Base-by-base conservation (phyloP, 2,888 invertebrate genomes). In the Drosophila tripunctata region DNA sequence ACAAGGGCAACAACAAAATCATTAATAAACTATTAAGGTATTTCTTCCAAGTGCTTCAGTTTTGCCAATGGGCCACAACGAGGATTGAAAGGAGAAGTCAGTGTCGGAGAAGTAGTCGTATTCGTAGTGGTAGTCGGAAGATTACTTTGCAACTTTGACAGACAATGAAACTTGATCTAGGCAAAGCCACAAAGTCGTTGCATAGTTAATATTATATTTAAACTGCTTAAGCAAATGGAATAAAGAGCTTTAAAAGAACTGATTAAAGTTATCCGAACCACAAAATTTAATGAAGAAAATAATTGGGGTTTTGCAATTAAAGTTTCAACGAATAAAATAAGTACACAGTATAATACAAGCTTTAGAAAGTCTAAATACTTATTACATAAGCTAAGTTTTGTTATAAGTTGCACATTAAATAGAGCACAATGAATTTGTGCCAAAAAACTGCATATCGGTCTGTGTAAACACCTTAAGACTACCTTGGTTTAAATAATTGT, bases 11-110 rank as follows among this genome's bases (percentile, higher is more conserved):
- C 58, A 67, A 51, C 67, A 71, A 78, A 87, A 78, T 87, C 87
- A 81, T 81, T 81, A 81, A 81, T 81, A 81, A 81, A 81, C 85
- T 84, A 81, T 81, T 81, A 81, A 75, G 78, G 70, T 71, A 77
- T 83, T 77, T 80, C 72, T 51, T 41, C 17, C 48, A 55, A 63
- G 54, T 64, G 58, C 51, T 66, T 50, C 57, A 27, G 15, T 27
- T 33, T 8, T 19, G 35, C 14, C 51, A 44, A 48, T 27, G 58
- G 27, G 21, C 5, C 7, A 21, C 21, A 12, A n/a, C 2, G 12
- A 27, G 8, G 4, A 15, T 38, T 2, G 8, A 8, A 21, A 22
- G 31, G 19, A 21, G 38, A 3, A 21, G 38, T 17, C 6, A 30
- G 14, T 10, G 10, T 6, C 4, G 4, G 17, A 21, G 4, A 14